Evolutionary conservation across 2,797 vertebrate genomes (phyloP).

Genomic region (Nannoperca australis): DNA sequence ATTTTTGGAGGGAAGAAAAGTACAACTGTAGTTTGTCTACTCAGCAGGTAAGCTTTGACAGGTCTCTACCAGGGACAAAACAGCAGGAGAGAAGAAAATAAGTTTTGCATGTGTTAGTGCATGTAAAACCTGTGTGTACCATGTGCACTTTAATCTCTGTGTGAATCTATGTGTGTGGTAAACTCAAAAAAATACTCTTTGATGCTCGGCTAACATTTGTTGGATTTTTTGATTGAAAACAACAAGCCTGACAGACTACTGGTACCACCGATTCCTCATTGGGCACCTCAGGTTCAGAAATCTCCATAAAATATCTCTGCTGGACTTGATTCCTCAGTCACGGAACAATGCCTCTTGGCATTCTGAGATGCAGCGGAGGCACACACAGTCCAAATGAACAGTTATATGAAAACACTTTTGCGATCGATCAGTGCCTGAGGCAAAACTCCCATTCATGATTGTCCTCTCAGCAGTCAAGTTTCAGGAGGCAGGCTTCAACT

Average conservation of each 20-base stretch:
- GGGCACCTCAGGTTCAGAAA: slow-evolving; percentile 61
- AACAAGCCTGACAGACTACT: slow-evolving; percentile 59
- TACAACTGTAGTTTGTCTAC: slow-evolving; percentile 66
- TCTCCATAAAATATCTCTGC: slow-evolving; percentile 75
- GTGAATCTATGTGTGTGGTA: slow-evolving; percentile 41
- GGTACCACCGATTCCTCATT: slow-evolving; percentile 53
- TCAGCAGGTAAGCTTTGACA: slow-evolving; percentile 66
- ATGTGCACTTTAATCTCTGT: slow-evolving; percentile 39
- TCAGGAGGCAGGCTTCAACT: slow-evolving; percentile 71
- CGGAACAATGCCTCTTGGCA: slow-evolving; percentile 74
- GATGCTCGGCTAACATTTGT: slow-evolving; percentile 56
- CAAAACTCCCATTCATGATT: slow-evolving; percentile 81
- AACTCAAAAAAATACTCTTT: slow-evolving; percentile 46
- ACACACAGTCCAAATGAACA: slow-evolving; percentile 75
- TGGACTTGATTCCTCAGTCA: slow-evolving; percentile 74
- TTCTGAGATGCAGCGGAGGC: slow-evolving; percentile 71
- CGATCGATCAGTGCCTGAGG: slow-evolving; percentile 81
- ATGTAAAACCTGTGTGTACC: slow-evolving; percentile 48
- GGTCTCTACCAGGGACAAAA: slow-evolving; percentile 66
- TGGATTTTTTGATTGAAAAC: slow-evolving; percentile 72
- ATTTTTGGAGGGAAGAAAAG: slow-evolving; percentile 73
- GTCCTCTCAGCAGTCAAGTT: slow-evolving; percentile 77
- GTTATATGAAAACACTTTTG: slow-evolving; percentile 80
- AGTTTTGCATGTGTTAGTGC: slow-evolving; percentile 14
- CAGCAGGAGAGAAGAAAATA: slow-evolving; percentile 44